Evolutionary conservation across 2,797 vertebrate species (phyloP).

Genomic region (Prionace glauca): DNA sequence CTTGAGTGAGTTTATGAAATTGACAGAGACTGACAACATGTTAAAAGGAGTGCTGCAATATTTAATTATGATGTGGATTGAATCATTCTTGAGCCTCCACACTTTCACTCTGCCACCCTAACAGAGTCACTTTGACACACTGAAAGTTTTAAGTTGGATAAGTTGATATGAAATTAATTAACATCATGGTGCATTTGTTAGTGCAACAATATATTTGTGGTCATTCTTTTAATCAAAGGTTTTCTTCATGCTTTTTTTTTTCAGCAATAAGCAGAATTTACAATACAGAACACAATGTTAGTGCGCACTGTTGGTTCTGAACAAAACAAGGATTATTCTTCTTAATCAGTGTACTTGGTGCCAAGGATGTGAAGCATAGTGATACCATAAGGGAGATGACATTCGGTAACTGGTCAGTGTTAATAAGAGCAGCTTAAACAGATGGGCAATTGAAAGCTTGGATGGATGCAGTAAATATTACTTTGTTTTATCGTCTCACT

Average conservation of each 20-base stretch:
- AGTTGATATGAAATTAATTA: neutral
- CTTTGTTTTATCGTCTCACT: neutral
- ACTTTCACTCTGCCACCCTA: neutral
- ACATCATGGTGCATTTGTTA: neutral
- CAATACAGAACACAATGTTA: neutral
- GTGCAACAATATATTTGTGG: neutral
- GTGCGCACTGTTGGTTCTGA: neutral
- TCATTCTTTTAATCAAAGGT: neutral
- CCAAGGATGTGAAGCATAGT: constrained; percentile 10
- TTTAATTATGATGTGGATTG: neutral
- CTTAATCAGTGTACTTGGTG: neutral
- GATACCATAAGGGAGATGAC: neutral
- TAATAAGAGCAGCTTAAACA: neutral
- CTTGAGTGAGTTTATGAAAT: neutral
- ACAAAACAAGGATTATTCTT: neutral
- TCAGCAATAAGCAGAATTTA: neutral
- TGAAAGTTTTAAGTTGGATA: neutral
- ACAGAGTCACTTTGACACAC: neutral
- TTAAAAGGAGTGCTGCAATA: neutral
- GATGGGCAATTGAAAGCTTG: neutral
- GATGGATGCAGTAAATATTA: neutral
- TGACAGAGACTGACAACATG: neutral
- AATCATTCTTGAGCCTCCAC: neutral
- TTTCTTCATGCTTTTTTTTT: neutral
- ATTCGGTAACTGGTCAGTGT: neutral